A percentile compares a stretch with the other conserved stretches of the same genome.
Evolutionary conservation across 92 coral and sea anemone genomes (phyloP).

Genomic region (Bergia sp.): DNA sequence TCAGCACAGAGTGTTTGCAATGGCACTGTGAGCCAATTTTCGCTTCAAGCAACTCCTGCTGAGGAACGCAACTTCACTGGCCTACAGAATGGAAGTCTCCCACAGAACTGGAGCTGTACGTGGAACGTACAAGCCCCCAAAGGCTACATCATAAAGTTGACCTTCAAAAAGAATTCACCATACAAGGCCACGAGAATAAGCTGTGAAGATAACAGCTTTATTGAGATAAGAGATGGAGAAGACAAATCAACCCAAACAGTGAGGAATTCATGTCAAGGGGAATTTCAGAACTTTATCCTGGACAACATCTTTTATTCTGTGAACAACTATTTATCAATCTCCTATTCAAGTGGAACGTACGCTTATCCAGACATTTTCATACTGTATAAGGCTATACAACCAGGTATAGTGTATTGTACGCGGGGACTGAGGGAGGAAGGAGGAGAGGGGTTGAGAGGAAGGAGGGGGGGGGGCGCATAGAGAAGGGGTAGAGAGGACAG

Average conservation of each 20-base stretch:
- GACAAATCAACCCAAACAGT: slow-evolving; percentile 10
- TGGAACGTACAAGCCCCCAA: slow-evolving; percentile 32
- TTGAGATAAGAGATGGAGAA: slow-evolving; percentile 36
- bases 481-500: no score
- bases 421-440: not conserved
- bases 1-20: slow-evolving; percentile 11
- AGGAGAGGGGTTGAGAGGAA: not conserved
- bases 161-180: not conserved
- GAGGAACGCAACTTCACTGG: slow-evolving; percentile 12
- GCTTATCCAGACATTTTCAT: not conserved
- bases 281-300: slow-evolving; percentile 2
- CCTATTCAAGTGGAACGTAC: slow-evolving; percentile 39
- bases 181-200: not conserved
- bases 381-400: slow-evolving; percentile 21
- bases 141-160: slow-evolving; percentile 16
- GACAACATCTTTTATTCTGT: slow-evolving; percentile 9
- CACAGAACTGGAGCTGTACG: slow-evolving; percentile 10
- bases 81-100: not conserved
- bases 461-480: not conserved
- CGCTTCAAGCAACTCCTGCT: not conserved
- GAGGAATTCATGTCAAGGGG: slow-evolving; percentile 19
- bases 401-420: not conserved
- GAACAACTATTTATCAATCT: slow-evolving; percentile 10
- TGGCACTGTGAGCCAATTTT: not conserved
- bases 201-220: not conserved